A percentile compares a stretch with the other conserved stretches of the same genome.
phyloP scores from a whole-genome alignment of 92 coral and sea anemone species.

The Desmophyllum pertusum region DNA sequence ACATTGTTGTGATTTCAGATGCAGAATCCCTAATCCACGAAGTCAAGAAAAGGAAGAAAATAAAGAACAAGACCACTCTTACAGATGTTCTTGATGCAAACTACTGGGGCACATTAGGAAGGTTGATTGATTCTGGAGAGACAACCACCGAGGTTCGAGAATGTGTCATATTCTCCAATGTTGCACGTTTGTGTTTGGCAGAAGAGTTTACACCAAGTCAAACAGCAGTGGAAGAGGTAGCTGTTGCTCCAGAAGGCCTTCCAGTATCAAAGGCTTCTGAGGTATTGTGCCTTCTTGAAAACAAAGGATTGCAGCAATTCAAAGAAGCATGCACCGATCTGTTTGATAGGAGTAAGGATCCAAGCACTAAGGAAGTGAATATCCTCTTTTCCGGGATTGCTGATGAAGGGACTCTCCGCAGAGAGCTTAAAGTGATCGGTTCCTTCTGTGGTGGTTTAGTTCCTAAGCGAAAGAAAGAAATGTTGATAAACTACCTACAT shows the following conservation, averaged over 20 bases:
- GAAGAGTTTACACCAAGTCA: conserved; percentile 2
- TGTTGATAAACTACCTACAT: conserved; percentile 50
- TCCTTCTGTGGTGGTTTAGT: conserved; percentile 21
- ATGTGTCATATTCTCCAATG: conserved; percentile 63
- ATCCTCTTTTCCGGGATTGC: conserved; percentile 46
- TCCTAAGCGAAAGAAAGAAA: conserved; percentile 15
- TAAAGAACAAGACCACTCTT: conserved; percentile 5
- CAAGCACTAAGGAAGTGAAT: conserved; percentile 42
- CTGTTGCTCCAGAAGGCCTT: not conserved
- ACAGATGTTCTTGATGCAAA: conserved; percentile 35
- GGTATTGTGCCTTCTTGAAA: conserved; percentile 18
- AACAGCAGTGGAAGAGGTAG: not conserved
- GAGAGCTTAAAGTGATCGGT: conserved; percentile 60
- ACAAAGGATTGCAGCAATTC: conserved; percentile 34
- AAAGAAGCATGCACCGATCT: conserved; percentile 13
- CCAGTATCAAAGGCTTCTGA: conserved; percentile 28
- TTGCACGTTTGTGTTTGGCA: conserved; percentile 46
- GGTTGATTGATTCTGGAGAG: conserved; percentile 43
- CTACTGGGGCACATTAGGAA: conserved; percentile 74
- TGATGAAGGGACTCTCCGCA: conserved; percentile 36
- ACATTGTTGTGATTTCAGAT: conserved; percentile 15
- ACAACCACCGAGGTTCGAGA: conserved; percentile 22
- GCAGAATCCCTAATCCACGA: conserved; percentile 9
- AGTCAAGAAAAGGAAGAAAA: conserved; percentile 40
- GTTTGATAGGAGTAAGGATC: conserved; percentile 17